These are phyloP conservation scores for Drosophila pectinifera DNA, from an alignment of 1,140 invertebrate genomes.

Conservation along the genomic window DNA sequence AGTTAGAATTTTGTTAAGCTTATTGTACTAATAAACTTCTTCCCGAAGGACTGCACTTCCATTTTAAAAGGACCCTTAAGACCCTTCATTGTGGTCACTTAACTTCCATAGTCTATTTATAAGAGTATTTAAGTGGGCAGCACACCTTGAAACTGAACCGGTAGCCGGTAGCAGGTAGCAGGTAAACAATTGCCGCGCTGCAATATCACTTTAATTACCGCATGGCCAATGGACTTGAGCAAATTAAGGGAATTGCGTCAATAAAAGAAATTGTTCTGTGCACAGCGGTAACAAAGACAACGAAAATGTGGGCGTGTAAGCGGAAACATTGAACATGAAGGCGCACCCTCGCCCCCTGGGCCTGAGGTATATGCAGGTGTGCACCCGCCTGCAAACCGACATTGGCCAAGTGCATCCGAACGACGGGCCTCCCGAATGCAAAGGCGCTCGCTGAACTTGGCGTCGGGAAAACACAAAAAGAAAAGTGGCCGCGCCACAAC, in stretches of 20 bases:
- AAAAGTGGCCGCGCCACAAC: conserved; percentile 6
- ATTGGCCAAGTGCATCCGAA: conserved; percentile 25
- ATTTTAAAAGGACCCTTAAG: neutral
- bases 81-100: neutral
- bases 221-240: conserved; percentile 45
- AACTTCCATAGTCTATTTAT: conserved; percentile 36
- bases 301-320: conserved; percentile 44
- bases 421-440: conserved; percentile 44
- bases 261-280: conserved; percentile 48
- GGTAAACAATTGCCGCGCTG: conserved; percentile 14
- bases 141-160: conserved; percentile 29
- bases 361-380: neutral
- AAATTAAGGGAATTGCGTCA: conserved; percentile 53
- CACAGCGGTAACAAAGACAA: conserved; percentile 19
- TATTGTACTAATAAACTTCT: too few relatives aligned
- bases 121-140: conserved; percentile 12
- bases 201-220: conserved; percentile 50
- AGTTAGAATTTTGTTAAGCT: too few relatives aligned
- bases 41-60: neutral
- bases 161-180: neutral
- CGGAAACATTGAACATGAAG: conserved; percentile 36
- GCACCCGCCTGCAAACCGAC: neutral
- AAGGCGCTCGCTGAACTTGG: conserved; percentile 61
- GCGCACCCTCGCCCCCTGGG: conserved; percentile 2
- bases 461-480: conserved; percentile 24